Conservation (phyloP, 2,888 invertebrate species). For the Lochmaea crataegi region DNA sequence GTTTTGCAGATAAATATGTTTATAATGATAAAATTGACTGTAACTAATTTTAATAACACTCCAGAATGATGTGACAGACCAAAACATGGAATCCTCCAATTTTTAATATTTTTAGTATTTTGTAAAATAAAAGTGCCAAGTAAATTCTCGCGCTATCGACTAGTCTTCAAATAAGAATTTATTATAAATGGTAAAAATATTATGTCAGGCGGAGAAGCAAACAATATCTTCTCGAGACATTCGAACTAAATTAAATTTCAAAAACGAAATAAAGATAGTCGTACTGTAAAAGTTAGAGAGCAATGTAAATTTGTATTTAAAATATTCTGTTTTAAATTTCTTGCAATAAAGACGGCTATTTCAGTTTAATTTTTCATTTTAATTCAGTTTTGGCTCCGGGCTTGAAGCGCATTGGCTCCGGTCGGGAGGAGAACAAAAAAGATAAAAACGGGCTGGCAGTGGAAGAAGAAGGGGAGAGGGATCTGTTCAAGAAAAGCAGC, state of each 20-base stretch:
- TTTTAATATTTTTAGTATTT: too few relatives aligned
- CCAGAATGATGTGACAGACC: too few relatives aligned
- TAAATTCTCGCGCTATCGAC: too few relatives aligned
- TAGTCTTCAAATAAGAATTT: not conserved
- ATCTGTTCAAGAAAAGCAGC: conserved; percentile 50
- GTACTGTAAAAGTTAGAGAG: conserved; percentile 43
- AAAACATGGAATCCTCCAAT: too few relatives aligned
- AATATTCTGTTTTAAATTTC: conserved; percentile 60
- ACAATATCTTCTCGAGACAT: conserved; percentile 28
- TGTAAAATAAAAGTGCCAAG: too few relatives aligned
- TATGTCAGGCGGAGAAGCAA: conserved; percentile 20
- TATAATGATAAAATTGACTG: too few relatives aligned
- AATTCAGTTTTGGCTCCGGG: conserved; percentile 57
- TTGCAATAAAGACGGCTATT: conserved; percentile 61
- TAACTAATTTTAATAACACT: too few relatives aligned
- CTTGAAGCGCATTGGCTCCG: conserved; percentile 42
- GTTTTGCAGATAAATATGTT: too few relatives aligned
- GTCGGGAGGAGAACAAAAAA: conserved; percentile 27
- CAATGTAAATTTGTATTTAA: conserved; percentile 57
- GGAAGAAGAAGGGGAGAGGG: conserved; percentile 7
- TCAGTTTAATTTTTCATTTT: conserved; percentile 62
- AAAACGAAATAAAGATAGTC: conserved; percentile 40
- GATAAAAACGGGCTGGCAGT: conserved; percentile 13
- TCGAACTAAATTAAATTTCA: conserved; percentile 43
- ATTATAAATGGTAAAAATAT: conserved; percentile 1